A percentile compares a stretch with the other conserved stretches of the same genome.
Evolutionary conservation across 2,888 invertebrate genomes (phyloP).

Genomic region (Crossocerus cetratus): DNA sequence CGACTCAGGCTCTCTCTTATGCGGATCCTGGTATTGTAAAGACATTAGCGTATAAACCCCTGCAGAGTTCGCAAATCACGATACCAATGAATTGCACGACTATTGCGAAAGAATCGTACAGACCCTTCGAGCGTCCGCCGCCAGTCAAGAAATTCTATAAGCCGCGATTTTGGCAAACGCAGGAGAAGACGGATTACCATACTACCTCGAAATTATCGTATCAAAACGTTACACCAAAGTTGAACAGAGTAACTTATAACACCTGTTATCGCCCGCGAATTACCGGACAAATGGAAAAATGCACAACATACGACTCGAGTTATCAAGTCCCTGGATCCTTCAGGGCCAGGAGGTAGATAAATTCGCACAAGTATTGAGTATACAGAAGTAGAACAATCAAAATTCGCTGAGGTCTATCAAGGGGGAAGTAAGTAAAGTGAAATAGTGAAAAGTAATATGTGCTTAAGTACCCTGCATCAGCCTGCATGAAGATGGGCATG

Average conservation of each 20-base stretch:
- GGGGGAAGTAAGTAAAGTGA: too few species aligned
- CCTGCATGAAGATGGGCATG: slow-evolving; percentile 94
- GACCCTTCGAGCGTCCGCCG: slow-evolving; percentile 19
- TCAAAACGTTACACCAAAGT: slow-evolving; percentile 12
- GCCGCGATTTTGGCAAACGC: slow-evolving; percentile 37
- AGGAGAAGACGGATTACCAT: slow-evolving; percentile 52
- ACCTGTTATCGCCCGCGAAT: slow-evolving; percentile 15
- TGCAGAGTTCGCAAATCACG: slow-evolving; percentile 13
- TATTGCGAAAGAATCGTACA: slow-evolving; percentile 54
- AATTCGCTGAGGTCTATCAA: too few species aligned
- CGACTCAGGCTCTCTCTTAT: slow-evolving; percentile 53
- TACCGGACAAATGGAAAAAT: slow-evolving; percentile 32
- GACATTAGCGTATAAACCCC: slow-evolving; percentile 33
- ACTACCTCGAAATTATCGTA: slow-evolving; percentile 52
- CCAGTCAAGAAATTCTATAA: slow-evolving; percentile 13
- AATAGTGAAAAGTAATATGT: too few species aligned
- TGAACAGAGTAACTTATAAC: background rate
- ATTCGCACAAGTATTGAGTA: too few species aligned
- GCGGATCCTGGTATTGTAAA: slow-evolving; percentile 37
- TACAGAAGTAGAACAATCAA: too few species aligned
- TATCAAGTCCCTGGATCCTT: slow-evolving; percentile 55
- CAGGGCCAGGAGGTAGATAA: slow-evolving; percentile 17
- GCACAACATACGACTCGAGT: slow-evolving; percentile 55
- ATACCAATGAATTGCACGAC: slow-evolving; percentile 52
- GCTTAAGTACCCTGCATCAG: slow-evolving; percentile 86